Conservation (phyloP, 1,140 invertebrate genomes). For the Drosophila obscura region DNA sequence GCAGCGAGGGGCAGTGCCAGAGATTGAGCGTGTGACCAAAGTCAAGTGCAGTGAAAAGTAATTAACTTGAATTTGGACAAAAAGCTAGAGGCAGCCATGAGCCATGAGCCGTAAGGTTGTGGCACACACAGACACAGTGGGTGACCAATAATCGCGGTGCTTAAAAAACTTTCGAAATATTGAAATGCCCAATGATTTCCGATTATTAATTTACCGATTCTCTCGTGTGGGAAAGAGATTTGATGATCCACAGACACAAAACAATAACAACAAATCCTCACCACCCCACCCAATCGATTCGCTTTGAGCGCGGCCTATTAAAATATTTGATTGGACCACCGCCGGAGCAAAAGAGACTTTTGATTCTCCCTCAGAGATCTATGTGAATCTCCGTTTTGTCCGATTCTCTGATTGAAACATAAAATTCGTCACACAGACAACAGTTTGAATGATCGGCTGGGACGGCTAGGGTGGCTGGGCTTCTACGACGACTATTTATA, state of each 20-base stretch:
- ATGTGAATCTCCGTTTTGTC: conserved; percentile 11
- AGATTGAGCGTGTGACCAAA: conserved; percentile 80
- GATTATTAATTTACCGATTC: conserved; percentile 64
- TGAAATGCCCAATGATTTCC: conserved; percentile 71
- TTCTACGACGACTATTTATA: conserved; percentile 47
- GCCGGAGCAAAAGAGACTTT: conserved; percentile 37
- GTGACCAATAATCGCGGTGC: conserved; percentile 43
- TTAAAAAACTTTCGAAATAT: conserved; percentile 75
- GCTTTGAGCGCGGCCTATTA: conserved; percentile 69
- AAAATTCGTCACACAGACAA: conserved; percentile 54
- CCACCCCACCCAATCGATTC: conserved; percentile 72
- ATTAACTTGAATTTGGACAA: conserved; percentile 73
- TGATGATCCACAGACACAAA: conserved; percentile 20
- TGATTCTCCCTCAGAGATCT: background rate
- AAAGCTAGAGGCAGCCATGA: too few species aligned
- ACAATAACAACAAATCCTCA: conserved; percentile 3
- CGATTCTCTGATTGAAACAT: conserved; percentile 50
- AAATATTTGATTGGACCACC: conserved; percentile 80
- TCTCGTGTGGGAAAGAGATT: conserved; percentile 30
- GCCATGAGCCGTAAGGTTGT: too few species aligned
- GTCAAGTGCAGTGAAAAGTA: conserved; percentile 82
- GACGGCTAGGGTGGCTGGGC: too few species aligned
- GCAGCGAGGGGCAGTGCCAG: conserved; percentile 22
- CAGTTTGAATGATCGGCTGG: conserved; percentile 40
- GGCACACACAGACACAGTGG: conserved; percentile 41